Conservation (phyloP, 1,140 invertebrate species). For the Drosophila subpulchrella region DNA sequence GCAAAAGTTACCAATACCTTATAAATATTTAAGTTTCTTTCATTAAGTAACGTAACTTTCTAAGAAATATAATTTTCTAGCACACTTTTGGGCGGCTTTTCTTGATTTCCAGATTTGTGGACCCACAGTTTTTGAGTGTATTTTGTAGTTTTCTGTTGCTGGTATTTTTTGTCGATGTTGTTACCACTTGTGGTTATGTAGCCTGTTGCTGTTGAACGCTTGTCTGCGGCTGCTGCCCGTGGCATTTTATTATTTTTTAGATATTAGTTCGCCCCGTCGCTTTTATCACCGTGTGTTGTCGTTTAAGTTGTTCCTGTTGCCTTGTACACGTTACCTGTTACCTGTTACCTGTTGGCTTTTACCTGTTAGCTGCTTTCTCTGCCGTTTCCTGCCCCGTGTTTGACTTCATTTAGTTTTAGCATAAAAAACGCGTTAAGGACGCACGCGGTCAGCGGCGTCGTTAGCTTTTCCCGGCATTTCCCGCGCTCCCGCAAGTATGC, state of each 20-base stretch:
- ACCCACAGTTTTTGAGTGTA: neutral
- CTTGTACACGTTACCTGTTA: slow-evolving; percentile 7
- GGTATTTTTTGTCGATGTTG: slow-evolving; percentile 7
- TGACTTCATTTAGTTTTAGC: slow-evolving; percentile 76
- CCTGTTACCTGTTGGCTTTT: slow-evolving; percentile 2
- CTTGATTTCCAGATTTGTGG: too few relatives aligned
- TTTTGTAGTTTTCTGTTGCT: neutral
- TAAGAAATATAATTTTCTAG: too few relatives aligned
- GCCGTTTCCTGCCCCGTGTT: slow-evolving; percentile 3
- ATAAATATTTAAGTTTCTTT: too few relatives aligned
- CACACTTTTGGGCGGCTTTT: too few relatives aligned
- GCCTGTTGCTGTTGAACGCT: slow-evolving; percentile 20
- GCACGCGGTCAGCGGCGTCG: slow-evolving; percentile 40
- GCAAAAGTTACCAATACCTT: too few relatives aligned
- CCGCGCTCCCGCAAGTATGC: slow-evolving; percentile 42
- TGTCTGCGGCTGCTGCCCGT: slow-evolving; percentile 11
- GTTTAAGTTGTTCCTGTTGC: slow-evolving; percentile 6
- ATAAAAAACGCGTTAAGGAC: slow-evolving; percentile 74
- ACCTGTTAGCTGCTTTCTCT: neutral
- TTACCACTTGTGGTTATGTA: neutral
- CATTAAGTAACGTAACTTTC: too few relatives aligned
- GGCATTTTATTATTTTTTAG: slow-evolving; percentile 23
- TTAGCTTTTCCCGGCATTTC: slow-evolving; percentile 26
- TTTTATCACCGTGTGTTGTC: slow-evolving; percentile 27
- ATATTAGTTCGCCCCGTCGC: slow-evolving; percentile 25